Conservation (phyloP, 2,888 invertebrate species). For the Catotricha subobsoleta region DNA sequence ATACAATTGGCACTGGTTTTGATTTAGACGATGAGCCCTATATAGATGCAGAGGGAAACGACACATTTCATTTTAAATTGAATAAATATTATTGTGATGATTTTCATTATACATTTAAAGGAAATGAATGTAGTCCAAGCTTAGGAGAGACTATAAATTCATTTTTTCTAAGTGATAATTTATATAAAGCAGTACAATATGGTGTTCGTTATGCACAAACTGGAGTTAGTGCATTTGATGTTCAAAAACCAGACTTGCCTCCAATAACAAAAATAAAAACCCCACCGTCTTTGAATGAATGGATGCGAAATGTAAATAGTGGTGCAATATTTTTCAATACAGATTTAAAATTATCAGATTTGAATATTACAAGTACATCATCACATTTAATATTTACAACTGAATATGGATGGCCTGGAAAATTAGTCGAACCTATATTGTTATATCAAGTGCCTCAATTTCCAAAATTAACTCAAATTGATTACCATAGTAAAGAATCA, state of each 20-base stretch:
- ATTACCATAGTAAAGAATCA: not conserved
- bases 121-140: not conserved
- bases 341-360: not conserved
- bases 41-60: not conserved
- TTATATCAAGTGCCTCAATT: not conserved
- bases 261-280: not conserved
- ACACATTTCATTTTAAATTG: not conserved
- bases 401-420: not conserved
- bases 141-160: not conserved
- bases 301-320: not conserved
- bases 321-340: not conserved
- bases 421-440: not conserved
- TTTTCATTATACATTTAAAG: not conserved
- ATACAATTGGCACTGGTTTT: not conserved
- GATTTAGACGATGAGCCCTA: not conserved
- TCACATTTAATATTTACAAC: not conserved
- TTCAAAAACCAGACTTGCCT: not conserved
- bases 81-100: not conserved
- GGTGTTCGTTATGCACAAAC: not conserved
- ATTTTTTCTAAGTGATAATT: not conserved
- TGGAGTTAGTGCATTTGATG: not conserved
- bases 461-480: not conserved
- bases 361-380: not conserved
- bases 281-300: not conserved
- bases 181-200: not conserved